These are phyloP conservation scores for Tetramorium bicarinatum DNA, from an alignment of 2,888 invertebrate species.

Conservation along the genomic window DNA sequence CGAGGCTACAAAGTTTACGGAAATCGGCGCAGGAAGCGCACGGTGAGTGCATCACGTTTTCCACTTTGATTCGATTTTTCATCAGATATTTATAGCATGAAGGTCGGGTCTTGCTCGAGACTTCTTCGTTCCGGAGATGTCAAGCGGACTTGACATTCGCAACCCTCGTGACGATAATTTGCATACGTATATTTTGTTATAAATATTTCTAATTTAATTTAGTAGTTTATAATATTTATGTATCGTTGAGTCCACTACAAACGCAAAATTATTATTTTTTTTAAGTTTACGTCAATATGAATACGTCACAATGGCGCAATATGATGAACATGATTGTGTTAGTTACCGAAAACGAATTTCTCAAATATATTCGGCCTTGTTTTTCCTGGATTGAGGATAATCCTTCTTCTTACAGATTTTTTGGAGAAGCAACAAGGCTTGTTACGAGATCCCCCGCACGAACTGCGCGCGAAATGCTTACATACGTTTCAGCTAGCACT, in stretches of 20 bases:
- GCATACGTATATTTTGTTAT: not conserved
- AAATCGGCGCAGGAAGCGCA: slow-evolving; percentile 95
- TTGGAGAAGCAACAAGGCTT: slow-evolving; percentile 93
- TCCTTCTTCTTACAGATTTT: slow-evolving; percentile 88
- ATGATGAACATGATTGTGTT: not conserved
- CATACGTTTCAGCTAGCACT: slow-evolving; percentile 94
- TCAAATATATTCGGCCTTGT: not conserved
- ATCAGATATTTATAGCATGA: not conserved
- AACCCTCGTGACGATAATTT: not conserved
- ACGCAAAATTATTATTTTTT: not conserved
- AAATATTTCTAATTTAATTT: not conserved
- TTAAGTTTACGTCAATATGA: not conserved
- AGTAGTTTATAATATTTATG: not conserved
- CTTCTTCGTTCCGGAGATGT: not conserved
- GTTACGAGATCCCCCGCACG: slow-evolving; percentile 93
- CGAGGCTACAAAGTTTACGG: slow-evolving; percentile 92
- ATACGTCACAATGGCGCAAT: not conserved
- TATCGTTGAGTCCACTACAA: not conserved
- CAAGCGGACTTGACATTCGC: not conserved
- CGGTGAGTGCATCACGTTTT: slow-evolving; percentile 88
- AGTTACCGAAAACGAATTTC: not conserved
- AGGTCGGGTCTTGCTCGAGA: not conserved
- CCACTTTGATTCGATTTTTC: not conserved
- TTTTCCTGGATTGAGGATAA: too few relatives aligned
- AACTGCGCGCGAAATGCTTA: slow-evolving; percentile 94